Evolutionary conservation across 2,113 vertebrate genomes (phyloP).

Genomic region (Clarias magur): DNA sequence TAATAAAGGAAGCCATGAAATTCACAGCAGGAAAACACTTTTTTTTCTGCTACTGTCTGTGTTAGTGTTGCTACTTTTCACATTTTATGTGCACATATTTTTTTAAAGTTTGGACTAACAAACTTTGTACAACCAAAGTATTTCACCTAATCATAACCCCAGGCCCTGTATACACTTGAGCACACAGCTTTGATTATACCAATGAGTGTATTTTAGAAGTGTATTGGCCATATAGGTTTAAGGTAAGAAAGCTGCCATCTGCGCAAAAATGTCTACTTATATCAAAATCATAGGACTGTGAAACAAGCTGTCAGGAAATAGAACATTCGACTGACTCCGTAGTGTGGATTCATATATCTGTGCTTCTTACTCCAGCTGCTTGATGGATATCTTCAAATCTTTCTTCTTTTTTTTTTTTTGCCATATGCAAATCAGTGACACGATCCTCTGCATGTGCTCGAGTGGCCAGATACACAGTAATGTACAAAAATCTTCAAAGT

Average conservation of each 20-base stretch:
- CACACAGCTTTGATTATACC: background rate
- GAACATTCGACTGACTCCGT: background rate
- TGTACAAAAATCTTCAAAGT: no score
- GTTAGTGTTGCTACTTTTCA: background rate
- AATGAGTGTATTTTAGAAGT: background rate
- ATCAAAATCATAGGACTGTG: background rate
- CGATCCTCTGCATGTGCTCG: background rate
- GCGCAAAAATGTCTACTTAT: background rate
- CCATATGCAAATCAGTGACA: background rate
- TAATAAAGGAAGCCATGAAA: background rate
- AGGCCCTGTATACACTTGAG: background rate
- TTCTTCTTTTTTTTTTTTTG: background rate
- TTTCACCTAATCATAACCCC: background rate
- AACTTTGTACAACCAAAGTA: background rate
- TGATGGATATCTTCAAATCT: background rate
- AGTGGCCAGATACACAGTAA: background rate
- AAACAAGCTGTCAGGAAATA: conserved; percentile 4
- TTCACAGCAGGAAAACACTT: background rate
- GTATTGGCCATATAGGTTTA: background rate
- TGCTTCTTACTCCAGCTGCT: background rate
- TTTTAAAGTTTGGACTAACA: background rate
- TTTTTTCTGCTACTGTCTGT: background rate
- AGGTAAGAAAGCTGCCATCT: background rate
- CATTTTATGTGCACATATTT: background rate
- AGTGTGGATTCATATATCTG: background rate